A percentile compares a stretch with the other conserved stretches of the same genome.
These are phyloP conservation scores for Papilio xuthus DNA, from an alignment of 1,140 invertebrate species.

Conservation along the genomic window DNA sequence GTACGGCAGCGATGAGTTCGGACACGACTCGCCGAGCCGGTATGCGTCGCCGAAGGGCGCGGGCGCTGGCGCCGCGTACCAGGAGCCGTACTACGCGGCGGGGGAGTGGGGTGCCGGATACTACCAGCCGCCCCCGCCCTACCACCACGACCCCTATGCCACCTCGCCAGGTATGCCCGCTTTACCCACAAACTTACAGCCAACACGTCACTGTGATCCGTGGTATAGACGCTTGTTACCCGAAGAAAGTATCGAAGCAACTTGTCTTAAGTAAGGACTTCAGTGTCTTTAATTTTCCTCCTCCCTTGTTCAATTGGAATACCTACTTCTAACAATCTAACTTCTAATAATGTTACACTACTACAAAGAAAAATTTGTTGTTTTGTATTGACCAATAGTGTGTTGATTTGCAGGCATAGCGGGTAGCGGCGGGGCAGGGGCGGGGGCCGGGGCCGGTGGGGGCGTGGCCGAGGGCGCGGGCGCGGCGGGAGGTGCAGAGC, in stretches of 20 bases:
- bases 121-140: conserved; percentile 80
- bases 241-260: too few relatives aligned
- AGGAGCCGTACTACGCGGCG: conserved; percentile 83
- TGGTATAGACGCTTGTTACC: neutral
- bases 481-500: conserved; percentile 79
- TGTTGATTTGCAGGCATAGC: conserved; percentile 80
- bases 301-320: neutral
- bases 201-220: neutral
- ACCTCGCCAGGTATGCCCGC: conserved; percentile 76
- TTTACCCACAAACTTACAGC: neutral
- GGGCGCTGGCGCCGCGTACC: conserved; percentile 73
- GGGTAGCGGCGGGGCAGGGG: conserved; percentile 83
- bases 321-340: neutral
- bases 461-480: conserved; percentile 83
- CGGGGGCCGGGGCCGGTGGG: conserved; percentile 84
- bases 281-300: too few relatives aligned
- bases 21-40: conserved; percentile 88
- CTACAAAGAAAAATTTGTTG: neutral
- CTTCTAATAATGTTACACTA: neutral
- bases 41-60: conserved; percentile 92
- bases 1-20: conserved; percentile 95
- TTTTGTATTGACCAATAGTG: neutral
- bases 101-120: conserved; percentile 78
- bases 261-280: too few relatives aligned
- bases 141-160: conserved; percentile 83